Conservation (phyloP, 2,888 invertebrate genomes). For the Zaprionus bogoriensis region DNA sequence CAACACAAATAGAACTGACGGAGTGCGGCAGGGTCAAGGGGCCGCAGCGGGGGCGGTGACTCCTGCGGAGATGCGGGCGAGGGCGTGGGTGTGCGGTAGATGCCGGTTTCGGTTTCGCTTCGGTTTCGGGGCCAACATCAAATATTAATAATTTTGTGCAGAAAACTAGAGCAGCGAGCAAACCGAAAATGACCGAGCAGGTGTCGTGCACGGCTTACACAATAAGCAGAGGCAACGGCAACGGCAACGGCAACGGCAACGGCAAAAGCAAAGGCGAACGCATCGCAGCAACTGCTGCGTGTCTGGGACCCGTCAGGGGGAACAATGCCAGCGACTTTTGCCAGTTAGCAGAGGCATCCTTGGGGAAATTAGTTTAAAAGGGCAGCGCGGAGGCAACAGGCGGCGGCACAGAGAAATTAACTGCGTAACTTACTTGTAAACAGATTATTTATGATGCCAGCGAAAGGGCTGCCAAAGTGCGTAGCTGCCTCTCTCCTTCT, state of each 20-base stretch:
- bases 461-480: conserved; percentile 30
- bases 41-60: no score
- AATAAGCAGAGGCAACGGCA: conserved; percentile 62
- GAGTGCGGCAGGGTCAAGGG: neutral
- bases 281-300: conserved; percentile 54
- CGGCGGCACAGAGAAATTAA: conserved; percentile 58
- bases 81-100: neutral
- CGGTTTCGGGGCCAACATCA: conserved; percentile 38
- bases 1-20: conserved; percentile 49
- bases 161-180: conserved; percentile 61
- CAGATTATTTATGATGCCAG: conserved; percentile 71
- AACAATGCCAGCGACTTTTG: conserved; percentile 35
- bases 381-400: conserved; percentile 45
- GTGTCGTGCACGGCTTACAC: conserved; percentile 72
- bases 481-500: neutral
- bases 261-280: conserved; percentile 30
- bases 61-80: no score
- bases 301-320: conserved; percentile 43
- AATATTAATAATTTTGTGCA: conserved; percentile 72
- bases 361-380: conserved; percentile 76
- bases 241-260: conserved; percentile 38
- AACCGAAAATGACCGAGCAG: conserved; percentile 57
- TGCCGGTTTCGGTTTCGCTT: neutral
- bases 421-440: conserved; percentile 77
- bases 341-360: conserved; percentile 40